Conservation (phyloP, 2,113 vertebrate species). For the Merops nubicus region DNA sequence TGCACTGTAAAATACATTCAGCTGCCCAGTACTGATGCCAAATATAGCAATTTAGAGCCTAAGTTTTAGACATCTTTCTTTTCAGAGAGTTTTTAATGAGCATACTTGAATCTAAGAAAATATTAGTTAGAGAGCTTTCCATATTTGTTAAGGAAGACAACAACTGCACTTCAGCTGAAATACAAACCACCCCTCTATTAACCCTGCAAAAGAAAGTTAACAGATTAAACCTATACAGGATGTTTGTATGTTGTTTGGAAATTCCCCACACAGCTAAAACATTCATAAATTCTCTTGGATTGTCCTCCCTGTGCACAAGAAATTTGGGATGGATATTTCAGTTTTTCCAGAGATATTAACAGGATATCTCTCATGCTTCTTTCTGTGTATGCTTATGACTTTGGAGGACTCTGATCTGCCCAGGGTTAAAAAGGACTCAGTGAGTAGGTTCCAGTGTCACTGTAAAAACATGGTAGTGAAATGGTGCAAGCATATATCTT, state of each 20-base stretch:
- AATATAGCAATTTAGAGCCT: not conserved
- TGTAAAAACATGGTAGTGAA: not conserved
- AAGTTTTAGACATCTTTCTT: not conserved
- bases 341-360: not conserved
- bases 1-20: not conserved
- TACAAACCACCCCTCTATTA: not conserved
- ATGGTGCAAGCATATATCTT: not conserved
- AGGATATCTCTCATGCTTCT: not conserved
- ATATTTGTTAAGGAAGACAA: not conserved
- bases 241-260: not conserved
- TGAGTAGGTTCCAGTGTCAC: not conserved
- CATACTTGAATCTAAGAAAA: not conserved
- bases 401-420: not conserved
- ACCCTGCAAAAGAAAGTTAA: not conserved
- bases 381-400: not conserved
- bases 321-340: not conserved
- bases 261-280: not conserved
- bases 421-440: not conserved
- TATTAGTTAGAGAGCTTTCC: not conserved
- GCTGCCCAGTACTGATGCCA: not conserved
- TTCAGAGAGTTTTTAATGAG: not conserved
- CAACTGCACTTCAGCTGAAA: not conserved
- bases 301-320: not conserved
- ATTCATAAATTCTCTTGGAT: no score
- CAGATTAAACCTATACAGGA: not conserved